These are phyloP conservation scores for Notothenia coriiceps DNA, from an alignment of 2,113 vertebrate species.

Conservation along the genomic window DNA sequence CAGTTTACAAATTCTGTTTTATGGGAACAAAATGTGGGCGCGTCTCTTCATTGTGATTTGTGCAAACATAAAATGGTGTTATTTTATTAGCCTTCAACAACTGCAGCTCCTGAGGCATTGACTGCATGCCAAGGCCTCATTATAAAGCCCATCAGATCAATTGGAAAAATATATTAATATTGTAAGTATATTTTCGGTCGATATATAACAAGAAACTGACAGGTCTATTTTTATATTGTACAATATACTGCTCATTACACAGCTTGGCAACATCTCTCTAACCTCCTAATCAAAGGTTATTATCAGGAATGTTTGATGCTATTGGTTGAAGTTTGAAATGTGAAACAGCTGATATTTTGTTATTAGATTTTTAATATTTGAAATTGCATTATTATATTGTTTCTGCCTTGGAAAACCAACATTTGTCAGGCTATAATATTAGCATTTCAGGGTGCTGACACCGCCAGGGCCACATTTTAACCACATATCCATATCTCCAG, in stretches of 20 bases:
- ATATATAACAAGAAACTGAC: not conserved
- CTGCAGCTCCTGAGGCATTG: too few species aligned
- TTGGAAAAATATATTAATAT: too few species aligned
- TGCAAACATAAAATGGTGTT: too few species aligned
- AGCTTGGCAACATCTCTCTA: not conserved
- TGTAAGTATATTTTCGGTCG: too few species aligned
- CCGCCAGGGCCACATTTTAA: conserved; percentile 4
- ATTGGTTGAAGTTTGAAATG: not conserved
- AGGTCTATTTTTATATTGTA: not conserved
- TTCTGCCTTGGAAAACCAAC: not conserved
- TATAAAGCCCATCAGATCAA: too few species aligned
- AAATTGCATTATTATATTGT: not conserved
- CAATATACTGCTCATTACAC: not conserved
- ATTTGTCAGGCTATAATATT: not conserved
- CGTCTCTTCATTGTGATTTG: too few species aligned
- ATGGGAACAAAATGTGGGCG: too few species aligned
- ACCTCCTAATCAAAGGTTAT: not conserved
- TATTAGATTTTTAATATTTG: not conserved
- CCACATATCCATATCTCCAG: not conserved
- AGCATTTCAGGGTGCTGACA: conserved; percentile 2
- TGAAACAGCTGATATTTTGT: not conserved
- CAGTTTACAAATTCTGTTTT: too few species aligned
- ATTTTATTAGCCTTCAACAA: too few species aligned
- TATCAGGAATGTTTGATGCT: not conserved
- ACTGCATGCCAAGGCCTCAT: too few species aligned